Conservation (phyloP, 2,888 invertebrate species). For the Drosophila tanythrix region DNA sequence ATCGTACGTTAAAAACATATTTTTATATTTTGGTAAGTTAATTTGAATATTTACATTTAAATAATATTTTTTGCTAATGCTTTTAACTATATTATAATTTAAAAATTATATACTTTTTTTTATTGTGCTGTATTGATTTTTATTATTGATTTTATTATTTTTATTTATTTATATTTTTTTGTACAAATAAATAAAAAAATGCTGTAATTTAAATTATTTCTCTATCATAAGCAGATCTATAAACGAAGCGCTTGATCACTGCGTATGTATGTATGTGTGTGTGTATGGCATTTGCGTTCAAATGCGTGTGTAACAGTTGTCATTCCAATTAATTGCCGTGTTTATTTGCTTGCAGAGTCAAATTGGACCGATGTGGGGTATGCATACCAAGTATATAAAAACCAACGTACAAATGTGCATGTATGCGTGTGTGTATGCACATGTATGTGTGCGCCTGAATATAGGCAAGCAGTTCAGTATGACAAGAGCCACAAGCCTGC, state of each 20-base stretch:
- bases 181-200: neutral
- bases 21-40: neutral
- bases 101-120: neutral
- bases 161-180: neutral
- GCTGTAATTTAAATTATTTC: neutral
- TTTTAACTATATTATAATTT: neutral
- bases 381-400: constrained; percentile 10
- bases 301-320: constrained; percentile 27
- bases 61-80: neutral
- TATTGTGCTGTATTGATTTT: neutral
- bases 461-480: constrained; percentile 48
- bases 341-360: constrained; percentile 49
- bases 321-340: constrained; percentile 55
- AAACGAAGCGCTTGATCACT: neutral
- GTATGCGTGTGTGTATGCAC: neutral
- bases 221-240: neutral
- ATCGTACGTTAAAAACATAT: neutral
- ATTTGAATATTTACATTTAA: neutral
- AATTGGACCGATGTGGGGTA: neutral
- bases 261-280: constrained; percentile 14
- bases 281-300: constrained; percentile 5
- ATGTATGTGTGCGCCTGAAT: constrained; percentile 45
- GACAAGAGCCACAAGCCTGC: constrained; percentile 13
- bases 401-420: neutral
- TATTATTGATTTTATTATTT: neutral